Base-by-base conservation (phyloP, 2,113 vertebrate genomes). In the Chaetodon trifascialis region DNA sequence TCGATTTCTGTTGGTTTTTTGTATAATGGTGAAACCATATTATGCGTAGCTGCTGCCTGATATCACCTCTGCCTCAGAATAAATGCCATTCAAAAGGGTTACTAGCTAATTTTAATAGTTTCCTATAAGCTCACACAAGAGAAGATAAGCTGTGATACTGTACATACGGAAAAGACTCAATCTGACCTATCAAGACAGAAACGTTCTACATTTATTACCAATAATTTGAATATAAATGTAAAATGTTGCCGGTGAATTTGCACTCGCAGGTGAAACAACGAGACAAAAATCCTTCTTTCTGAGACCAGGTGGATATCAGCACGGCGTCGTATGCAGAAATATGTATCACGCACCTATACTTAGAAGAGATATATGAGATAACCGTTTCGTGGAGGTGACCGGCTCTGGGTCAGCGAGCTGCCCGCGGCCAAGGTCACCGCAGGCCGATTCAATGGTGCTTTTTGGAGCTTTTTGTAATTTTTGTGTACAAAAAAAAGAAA, bases 401-500 rank as follows among this genome's bases (percentile, higher is more conserved):
- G 25, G 77, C 85, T 78, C 69, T 4, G 86, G 90, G 87, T 77
- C 62, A 77, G 83, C 82, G 25, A 83, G 82, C 84, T 90, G 46
- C 66, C 86, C 76, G 46, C 75, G 71, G 84, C 81, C 58, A n/a
- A 10, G 80, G 94, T 92, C 88, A 90, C 94, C 88, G 71, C 93
- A 93, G 94, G 94, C 94, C 94, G 94, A 95, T 95, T 95, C 93
- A 93, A 95, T 95, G 95, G 95, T 96, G 95, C 95, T 95, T 95
- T 95, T 95, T 95, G 90, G 89, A 95, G 94, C 90, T 92, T 94
- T 95, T 95, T 95, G 91, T 95, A 95, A 94, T 94, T 94, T 93
- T 91, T 94, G 89, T 95, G 93, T 94, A 91, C 91, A 88, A 91
- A 92, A 93, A 91, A 91, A 89, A 78, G 72, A 76, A 79, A 91